Base-by-base conservation (phyloP, 2,113 vertebrate species). In the Parotia lawesii region DNA sequence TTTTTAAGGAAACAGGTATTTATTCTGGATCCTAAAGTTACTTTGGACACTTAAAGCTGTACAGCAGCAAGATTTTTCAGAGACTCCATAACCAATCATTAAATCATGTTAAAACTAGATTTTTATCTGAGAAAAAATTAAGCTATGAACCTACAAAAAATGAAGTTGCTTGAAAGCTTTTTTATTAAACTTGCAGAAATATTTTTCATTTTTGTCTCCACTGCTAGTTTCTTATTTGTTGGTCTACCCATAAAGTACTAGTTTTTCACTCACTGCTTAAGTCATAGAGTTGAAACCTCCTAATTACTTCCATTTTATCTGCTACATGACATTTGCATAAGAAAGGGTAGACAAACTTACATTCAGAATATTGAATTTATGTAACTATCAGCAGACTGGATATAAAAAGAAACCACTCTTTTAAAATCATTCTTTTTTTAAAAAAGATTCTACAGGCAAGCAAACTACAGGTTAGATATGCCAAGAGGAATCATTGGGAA, bases 351-450 rank as follows among this genome's bases (percentile, higher is more conserved):
- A 45, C 62, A 87, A 88, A 71, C 33, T 90, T 80, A 93, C 69
- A 75, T 84, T 95, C 77, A 86, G 76, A 94, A 90, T 29, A 31
- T 4, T 75, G 73, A 81, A 76, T 93, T 96, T 94, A 95, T 71
- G 48, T 86, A 95, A 94, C 76, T 78, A 92, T 72, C 89, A 93
- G 75, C 86, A 96, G 86, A 89, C 50, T 87, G 29, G 84, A 81
- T 94, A 93, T 85, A 93, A 95, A 96, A 95, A 93, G n/a, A 94
- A 94, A 87, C 53, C 37, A 64, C 54, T 90, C 54, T 62, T 94
- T 71, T 28, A 12, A 90, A 92, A 71, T 54, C n/a, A 78, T 23
- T 51, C 33, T 33, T 56, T 61, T 58, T 60, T 60, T 71, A 78
- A 75, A 25, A 54, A 80, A 77, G 62, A 86, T 21, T 71, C 23